Conservation (phyloP, 2,797 vertebrate genomes). For the Hemitrygon akajei region DNA sequence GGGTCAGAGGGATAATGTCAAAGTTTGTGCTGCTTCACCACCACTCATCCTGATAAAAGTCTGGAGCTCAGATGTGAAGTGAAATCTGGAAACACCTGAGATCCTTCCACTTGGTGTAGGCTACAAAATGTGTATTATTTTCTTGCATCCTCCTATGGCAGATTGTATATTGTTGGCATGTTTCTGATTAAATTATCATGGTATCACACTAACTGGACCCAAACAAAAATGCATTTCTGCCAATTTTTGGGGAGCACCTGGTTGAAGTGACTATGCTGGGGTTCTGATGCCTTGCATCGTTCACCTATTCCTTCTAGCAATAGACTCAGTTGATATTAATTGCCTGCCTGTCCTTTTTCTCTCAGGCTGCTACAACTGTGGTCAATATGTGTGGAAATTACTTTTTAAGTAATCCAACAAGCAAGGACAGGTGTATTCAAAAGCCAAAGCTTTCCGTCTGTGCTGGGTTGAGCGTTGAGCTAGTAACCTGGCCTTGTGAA, state of each 20-base stretch:
- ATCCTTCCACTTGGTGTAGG: neutral
- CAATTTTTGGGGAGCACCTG: neutral
- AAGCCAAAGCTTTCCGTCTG: too few relatives aligned
- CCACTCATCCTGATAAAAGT: neutral
- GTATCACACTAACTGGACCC: neutral
- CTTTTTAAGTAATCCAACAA: neutral
- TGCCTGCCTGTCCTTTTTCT: neutral
- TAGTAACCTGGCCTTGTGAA: too few relatives aligned
- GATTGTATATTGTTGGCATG: conserved; percentile 43
- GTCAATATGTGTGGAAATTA: neutral
- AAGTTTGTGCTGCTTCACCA: neutral
- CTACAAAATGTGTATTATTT: too few relatives aligned
- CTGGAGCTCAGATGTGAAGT: neutral
- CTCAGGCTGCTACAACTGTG: neutral
- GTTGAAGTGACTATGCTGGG: conserved; percentile 27
- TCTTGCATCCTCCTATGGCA: too few relatives aligned
- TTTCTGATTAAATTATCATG: neutral
- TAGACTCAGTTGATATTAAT: neutral
- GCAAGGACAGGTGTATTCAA: neutral
- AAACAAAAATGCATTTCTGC: neutral
- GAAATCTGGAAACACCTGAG: neutral
- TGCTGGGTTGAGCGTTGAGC: too few relatives aligned
- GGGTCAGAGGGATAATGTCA: neutral
- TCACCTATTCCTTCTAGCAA: too few relatives aligned
- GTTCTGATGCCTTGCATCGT: too few relatives aligned